These are phyloP conservation scores for Caloenas nicobarica DNA, from an alignment of 2,113 vertebrate species.

Conservation along the genomic window DNA sequence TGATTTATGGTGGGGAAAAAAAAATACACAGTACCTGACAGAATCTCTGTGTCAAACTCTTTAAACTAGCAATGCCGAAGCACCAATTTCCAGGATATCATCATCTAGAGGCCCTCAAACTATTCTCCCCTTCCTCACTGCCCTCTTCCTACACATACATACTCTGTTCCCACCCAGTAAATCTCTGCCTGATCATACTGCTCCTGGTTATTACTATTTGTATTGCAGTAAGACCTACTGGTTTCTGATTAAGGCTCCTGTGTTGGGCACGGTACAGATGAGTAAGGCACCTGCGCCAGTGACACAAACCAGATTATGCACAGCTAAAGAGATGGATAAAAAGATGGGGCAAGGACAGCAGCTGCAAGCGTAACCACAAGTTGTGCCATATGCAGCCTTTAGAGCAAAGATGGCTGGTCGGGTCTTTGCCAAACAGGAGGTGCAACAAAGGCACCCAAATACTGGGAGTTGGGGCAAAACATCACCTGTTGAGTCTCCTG, in stretches of 20 bases:
- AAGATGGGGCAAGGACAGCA: not conserved
- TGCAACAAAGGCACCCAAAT: not conserved
- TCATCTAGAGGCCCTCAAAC: not conserved
- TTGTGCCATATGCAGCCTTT: not conserved
- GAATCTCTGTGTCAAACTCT: not conserved
- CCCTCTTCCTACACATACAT: not conserved
- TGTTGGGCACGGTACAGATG: not conserved
- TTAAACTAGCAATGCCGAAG: not conserved
- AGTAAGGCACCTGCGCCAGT: not conserved
- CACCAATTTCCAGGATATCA: not conserved
- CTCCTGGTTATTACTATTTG: not conserved
- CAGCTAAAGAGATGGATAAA: not conserved
- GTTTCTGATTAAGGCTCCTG: not conserved
- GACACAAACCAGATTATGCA: not conserved
- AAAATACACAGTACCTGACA: not conserved
- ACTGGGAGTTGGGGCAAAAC: not conserved
- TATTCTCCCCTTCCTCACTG: not conserved
- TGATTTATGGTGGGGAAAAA: not conserved
- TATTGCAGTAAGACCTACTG: not conserved
- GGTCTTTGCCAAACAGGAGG: not conserved
- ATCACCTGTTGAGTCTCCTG: not conserved
- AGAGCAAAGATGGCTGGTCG: not conserved
- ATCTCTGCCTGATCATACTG: not conserved
- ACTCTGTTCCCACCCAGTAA: not conserved
- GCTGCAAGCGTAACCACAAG: not conserved